A percentile compares a stretch with the other conserved stretches of the same genome.
These are phyloP conservation scores for Metridium senile DNA, from an alignment of 92 coral and sea anemone species.

Conservation along the genomic window DNA sequence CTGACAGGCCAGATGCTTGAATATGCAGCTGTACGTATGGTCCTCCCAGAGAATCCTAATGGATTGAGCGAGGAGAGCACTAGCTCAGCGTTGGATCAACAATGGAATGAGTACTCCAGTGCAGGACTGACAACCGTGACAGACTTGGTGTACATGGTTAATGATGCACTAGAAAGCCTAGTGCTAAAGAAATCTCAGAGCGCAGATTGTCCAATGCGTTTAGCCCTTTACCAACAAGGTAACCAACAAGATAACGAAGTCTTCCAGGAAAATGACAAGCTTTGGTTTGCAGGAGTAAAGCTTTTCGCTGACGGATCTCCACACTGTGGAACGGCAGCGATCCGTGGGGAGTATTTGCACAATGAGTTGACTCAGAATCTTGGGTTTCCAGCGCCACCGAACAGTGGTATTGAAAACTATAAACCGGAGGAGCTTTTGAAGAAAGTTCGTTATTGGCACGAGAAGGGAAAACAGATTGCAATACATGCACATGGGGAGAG, in stretches of 20 bases:
- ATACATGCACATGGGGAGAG: conserved; percentile 80
- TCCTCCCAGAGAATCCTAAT: conserved; percentile 9
- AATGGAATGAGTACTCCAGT: conserved; percentile 47
- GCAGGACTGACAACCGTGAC: conserved; percentile 63
- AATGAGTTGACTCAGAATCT: conserved; percentile 52
- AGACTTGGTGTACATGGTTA: conserved; percentile 19
- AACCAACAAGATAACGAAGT: not conserved
- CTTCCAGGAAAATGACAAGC: conserved; percentile 42
- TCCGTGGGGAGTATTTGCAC: conserved; percentile 50
- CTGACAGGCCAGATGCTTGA: conserved; percentile 66
- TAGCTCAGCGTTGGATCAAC: conserved; percentile 37
- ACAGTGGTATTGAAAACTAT: conserved; percentile 45
- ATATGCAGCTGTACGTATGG: not conserved
- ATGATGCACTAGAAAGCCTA: not conserved
- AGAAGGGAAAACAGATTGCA: conserved; percentile 59
- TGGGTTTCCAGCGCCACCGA: conserved; percentile 58
- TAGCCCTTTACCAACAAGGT: conserved; percentile 33
- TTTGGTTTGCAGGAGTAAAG: conserved; percentile 72
- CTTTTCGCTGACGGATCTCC: conserved; percentile 78
- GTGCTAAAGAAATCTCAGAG: not conserved
- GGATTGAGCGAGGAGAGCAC: not conserved
- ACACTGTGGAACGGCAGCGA: conserved; percentile 73
- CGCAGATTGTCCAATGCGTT: conserved; percentile 43
- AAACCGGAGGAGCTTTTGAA: conserved; percentile 20
- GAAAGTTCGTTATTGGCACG: conserved; percentile 38